Evolutionary conservation across 2,113 vertebrate species (phyloP), one percentile per base, ranked within the genome.

Genomic region (Ivindomyrus marchei): DNA sequence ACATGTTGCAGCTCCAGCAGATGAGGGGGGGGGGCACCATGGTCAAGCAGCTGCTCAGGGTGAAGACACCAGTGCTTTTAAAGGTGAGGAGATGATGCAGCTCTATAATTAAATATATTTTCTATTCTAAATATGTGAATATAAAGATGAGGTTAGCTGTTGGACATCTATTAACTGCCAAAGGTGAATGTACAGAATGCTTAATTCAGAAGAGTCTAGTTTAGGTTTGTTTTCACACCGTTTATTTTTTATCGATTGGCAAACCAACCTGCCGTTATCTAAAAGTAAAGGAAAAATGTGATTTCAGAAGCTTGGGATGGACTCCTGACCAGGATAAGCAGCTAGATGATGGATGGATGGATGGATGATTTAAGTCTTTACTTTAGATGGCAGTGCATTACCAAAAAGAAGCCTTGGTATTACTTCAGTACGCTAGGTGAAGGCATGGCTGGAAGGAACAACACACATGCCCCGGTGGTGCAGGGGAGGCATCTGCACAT

Each of bases 11-110:
- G 91, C 62, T 56, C 88, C 27, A 58, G 90, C 88, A 15, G 74
- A 88, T 36, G 91, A 39, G 13, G 88, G 45, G 21, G 45, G 42
- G 52, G 3, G 47, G 47, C 8, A 85, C 36, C 58, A 90, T 49
- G 90, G 89, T 11, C 56, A 89, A 56, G 9, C 39, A 6, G 17
- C 74, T 31, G 46, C 77, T 45, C 31, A 62, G 36, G 89, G 52
- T 27, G 49, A 17, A 46, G 90, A 87, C 70, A 74, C 53, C 49
- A 88, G 77, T 66, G 86, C 39, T 45, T 58, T 84, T 90, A 90
- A 92, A 92, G 92, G 92, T 93, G 58, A 77, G 87, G 13, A 52
- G 17, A 47, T 2, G 15, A 13, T 11, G 88, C 62, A 31, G n/a
- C n/a, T 70, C 62, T 70, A n/a, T 27, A 11, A 11, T 3, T 4